Percentiles rank a stretch among this genome's conserved stretches.
Evolutionary conservation across 2,113 vertebrate genomes (phyloP).

Genomic region (Myxocyprinus asiaticus): DNA sequence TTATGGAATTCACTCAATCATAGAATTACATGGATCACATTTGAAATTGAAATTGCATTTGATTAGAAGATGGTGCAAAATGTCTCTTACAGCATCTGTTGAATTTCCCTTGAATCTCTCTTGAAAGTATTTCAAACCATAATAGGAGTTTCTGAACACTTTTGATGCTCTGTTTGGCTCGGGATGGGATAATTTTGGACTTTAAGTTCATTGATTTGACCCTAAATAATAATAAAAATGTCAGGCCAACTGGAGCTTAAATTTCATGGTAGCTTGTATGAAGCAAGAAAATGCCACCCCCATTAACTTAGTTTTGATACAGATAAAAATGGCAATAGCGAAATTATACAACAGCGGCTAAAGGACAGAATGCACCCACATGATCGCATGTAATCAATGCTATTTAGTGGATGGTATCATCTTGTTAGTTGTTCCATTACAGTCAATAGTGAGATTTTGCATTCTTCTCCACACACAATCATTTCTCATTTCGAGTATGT

Average conservation of each 20-base stretch:
- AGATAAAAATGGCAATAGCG: slow-evolving; percentile 6
- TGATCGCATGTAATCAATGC: slow-evolving; percentile 22
- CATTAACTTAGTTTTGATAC: slow-evolving; percentile 6
- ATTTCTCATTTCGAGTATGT: slow-evolving; percentile 52
- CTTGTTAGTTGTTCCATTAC: slow-evolving; percentile 24
- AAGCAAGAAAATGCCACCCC: background rate
- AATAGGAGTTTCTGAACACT: no score
- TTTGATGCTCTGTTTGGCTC: background rate
- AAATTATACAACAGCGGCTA: background rate
- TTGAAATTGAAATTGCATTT: background rate
- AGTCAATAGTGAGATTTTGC: slow-evolving; percentile 19
- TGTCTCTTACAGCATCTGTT: background rate
- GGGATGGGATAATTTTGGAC: background rate
- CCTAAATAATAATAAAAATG: background rate
- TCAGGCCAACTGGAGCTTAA: background rate
- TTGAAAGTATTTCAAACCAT: no score
- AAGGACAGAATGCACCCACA: slow-evolving; percentile 1
- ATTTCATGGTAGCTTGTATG: background rate
- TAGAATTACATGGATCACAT: background rate
- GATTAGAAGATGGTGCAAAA: background rate
- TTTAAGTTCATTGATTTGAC: background rate
- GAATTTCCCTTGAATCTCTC: background rate
- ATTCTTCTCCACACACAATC: slow-evolving; percentile 39
- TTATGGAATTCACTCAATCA: background rate
- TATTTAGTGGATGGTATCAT: slow-evolving; percentile 35